Evolutionary conservation across 1,140 invertebrate species (phyloP).

Genomic region (Diprion similis): DNA sequence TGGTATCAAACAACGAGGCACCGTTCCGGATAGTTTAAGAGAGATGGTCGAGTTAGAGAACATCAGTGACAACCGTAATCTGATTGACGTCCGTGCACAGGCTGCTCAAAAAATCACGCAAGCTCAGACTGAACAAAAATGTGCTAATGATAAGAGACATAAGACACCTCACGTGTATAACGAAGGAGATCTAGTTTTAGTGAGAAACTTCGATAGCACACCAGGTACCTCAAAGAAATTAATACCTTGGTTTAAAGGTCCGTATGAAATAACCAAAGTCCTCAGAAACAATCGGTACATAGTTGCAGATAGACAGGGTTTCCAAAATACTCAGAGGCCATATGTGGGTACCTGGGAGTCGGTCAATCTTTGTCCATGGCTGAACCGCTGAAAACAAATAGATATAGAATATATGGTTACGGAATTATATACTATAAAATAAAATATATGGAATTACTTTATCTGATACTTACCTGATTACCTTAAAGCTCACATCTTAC

Average conservation of each 20-base stretch:
- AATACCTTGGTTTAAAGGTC: conserved; percentile 32
- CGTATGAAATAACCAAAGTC: no score
- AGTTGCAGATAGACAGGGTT: no score
- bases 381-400: conserved; percentile 30
- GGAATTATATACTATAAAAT: no score
- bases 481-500: no score
- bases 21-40: conserved; percentile 17
- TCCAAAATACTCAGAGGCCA: no score
- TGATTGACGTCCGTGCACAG: not conserved
- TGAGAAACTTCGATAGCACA: conserved; percentile 29
- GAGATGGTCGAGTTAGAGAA: conserved; percentile 13
- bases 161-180: conserved; percentile 16
- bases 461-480: no score
- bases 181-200: conserved; percentile 32
- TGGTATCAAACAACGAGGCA: conserved; percentile 30
- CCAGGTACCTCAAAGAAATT: conserved; percentile 35
- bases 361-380: conserved; percentile 29
- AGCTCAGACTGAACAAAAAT: not conserved
- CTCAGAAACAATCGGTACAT: no score
- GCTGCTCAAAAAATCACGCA: not conserved
- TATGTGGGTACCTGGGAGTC: no score
- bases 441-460: no score
- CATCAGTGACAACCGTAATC: not conserved
- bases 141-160: conserved; percentile 2
- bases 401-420: conserved; percentile 34